Evolutionary conservation across 1,140 invertebrate genomes (phyloP), one percentile per base, ranked within the genome.

Genomic region (Philotrypesis tridentata): DNA sequence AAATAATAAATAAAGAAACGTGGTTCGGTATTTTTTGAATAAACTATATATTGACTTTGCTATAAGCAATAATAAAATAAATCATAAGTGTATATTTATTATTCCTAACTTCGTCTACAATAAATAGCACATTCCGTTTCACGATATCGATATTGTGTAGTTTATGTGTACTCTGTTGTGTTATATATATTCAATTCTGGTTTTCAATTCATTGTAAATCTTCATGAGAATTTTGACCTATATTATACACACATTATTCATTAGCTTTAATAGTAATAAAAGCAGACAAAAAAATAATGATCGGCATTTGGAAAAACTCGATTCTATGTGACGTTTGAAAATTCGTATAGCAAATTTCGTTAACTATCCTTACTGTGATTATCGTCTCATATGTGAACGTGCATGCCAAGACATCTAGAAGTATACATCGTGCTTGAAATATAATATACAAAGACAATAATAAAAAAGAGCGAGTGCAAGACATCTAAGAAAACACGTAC

Each of bases 351-450:
- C 3, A 43, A 29, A 37, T 68, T 76, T 29, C 21, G 25, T 72
- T 61, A 27, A 65, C 23, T n/a, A n/a, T 65, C n/a, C 14, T 5
- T 60, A 60, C 40, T 37, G 37, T 68, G 65, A 70, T 71, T 55
- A 81, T 61, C 27, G 67, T 72, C 55, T 82, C 31, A 63, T 63
- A 85, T 87, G 84, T 88, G 84, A 88, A 87, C 82, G 87, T 88
- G 89, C 90, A 91, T 91, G 90, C 89, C 87, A 90, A 90, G 87
- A 91, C 89, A 92, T 89, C 88, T 91, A 91, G 25, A 72, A 86
- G 82, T 86, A 86, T 88, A 68, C 86, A 86, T 89, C 89, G 90
- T 91, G 90, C 90, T 90, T 87, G 67, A 86, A 88, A 79, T 87
- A 82, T 85, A 87, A 82, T 86, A 61, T 82, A 85, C 80, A 88